Evolutionary conservation across 2,888 invertebrate species (phyloP).

Genomic region (Stenurella melanura): DNA sequence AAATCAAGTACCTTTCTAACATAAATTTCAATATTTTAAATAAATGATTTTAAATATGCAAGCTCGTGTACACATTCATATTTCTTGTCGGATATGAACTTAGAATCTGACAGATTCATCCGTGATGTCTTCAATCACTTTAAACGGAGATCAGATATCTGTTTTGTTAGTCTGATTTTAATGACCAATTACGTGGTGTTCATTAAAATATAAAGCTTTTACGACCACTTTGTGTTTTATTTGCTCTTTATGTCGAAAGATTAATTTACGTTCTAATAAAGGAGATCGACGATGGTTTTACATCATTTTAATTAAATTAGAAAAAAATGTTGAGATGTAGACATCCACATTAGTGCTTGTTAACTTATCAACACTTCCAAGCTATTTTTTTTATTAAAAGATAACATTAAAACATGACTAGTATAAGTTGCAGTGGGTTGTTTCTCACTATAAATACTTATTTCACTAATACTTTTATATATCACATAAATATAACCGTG

Average conservation of each 20-base stretch:
- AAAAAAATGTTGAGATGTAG: not conserved
- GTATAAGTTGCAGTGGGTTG: too few species aligned
- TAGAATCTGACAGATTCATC: not conserved
- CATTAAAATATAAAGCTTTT: conserved; percentile 20
- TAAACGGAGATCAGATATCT: not conserved
- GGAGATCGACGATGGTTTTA: conserved; percentile 4
- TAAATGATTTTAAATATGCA: not conserved
- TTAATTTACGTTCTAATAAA: conserved; percentile 18
- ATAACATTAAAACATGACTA: too few species aligned
- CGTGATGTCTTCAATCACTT: conserved; percentile 6
- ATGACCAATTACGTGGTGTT: conserved; percentile 13
- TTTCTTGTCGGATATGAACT: conserved; percentile 9
- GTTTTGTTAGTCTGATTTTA: conserved; percentile 13
- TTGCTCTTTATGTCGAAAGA: not conserved
- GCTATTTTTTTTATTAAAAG: too few species aligned
- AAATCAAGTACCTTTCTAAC: conserved; percentile 1
- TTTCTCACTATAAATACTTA: too few species aligned
- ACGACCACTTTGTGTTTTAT: conserved; percentile 15
- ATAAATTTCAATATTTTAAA: not conserved
- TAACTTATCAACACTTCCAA: not conserved
- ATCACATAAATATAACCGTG: too few species aligned
- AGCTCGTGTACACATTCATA: conserved; percentile 2
- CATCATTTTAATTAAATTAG: not conserved
- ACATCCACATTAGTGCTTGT: not conserved
- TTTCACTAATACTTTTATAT: too few species aligned